phyloP scores from a whole-genome alignment of 2,888 invertebrate genomes.

The Coelogynopora nodosa region DNA sequence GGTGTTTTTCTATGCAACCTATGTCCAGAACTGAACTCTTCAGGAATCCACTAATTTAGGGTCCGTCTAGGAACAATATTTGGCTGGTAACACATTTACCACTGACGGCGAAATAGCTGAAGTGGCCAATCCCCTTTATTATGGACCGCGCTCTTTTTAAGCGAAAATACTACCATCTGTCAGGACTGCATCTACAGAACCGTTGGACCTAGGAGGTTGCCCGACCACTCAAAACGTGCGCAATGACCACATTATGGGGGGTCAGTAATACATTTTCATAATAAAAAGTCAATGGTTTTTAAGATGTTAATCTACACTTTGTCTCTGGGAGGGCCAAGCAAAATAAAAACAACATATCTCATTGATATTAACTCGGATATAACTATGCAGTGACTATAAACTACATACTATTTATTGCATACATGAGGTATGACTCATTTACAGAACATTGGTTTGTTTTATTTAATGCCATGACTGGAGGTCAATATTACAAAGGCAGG shows the following conservation, averaged over 20 bases:
- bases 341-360: no score
- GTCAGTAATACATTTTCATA: neutral
- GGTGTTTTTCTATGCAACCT: neutral
- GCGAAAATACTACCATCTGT: neutral
- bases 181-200: neutral
- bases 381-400: no score
- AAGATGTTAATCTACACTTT: no score
- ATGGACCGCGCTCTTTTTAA: neutral
- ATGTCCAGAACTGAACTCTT: neutral
- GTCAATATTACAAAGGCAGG: neutral
- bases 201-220: neutral
- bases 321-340: no score
- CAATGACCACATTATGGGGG: neutral
- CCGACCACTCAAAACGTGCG: neutral
- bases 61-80: neutral
- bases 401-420: no score
- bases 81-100: neutral
- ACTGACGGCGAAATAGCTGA: neutral
- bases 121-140: neutral
- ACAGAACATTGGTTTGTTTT: no score
- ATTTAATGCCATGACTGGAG: no score
- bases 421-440: no score
- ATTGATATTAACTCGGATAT: no score
- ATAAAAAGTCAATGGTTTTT: neutral
- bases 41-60: neutral